Evolutionary conservation across 37 sponge, comb jelly and placozoan genomes (phyloP), one percentile per base, ranked within the genome.

Genomic region (Trichoplax adhaerens): DNA sequence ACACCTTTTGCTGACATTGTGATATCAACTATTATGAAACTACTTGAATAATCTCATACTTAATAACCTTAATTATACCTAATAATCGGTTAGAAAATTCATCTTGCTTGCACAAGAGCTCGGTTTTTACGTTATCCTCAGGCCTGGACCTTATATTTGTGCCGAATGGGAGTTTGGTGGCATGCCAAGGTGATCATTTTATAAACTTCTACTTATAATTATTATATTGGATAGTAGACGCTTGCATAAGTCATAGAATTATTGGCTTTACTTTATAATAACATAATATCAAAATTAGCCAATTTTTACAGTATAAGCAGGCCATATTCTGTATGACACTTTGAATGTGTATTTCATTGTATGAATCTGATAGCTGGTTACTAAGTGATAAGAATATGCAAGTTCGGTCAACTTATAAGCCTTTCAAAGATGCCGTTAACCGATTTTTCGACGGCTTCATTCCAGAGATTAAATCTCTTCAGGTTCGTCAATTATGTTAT

Each of bases 61-160:
- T 10, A 10, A 12, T 12, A 60, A 12, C 12, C 62, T 29, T 60
- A 60, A 60, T 10, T 12, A 60, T 60, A 12, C 12, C 12, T 10
- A 60, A 60, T 60, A 10, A 60, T 60, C 12, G 10, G 54, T 96
- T 46, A 65, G 65, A 29, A 29, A 53, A 48, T 96, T 96, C 77
- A 71, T 96, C 4, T 8, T 82, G 53, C 69, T 76, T 5, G 93
- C 93, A 1, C 81, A 96, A 67, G 81, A 83, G 4, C 80, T 48
- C 5, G 99, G 81, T 7, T 80, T 96, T 5, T 66, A 84, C 0
- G 89, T 96, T 5, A 86, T 96, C 2, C 78, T 96, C 8, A 68
- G 99, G 54, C 80, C 93, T 47, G 99, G 99, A 0, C 99, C 99
- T 0, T 96, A 96, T 70, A 88, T 96, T 8, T 88, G 90, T 72